phyloP scores from a whole-genome alignment of 2,113 vertebrate species.

The Symphodus melops region DNA sequence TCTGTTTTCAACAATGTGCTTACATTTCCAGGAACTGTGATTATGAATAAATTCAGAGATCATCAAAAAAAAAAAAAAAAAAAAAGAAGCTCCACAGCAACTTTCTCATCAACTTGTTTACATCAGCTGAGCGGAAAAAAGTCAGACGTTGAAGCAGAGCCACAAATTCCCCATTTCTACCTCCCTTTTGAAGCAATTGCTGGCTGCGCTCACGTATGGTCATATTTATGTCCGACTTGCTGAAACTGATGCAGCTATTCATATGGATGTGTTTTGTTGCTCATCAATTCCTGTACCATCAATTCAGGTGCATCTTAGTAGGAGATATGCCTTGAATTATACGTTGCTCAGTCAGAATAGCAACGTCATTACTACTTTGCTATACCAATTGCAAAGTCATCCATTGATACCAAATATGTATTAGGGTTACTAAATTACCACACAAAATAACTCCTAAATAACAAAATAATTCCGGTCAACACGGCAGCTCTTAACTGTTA shows the following conservation, averaged over 20 bases:
- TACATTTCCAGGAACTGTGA: neutral
- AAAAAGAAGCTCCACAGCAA: neutral
- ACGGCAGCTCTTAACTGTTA: too few relatives aligned
- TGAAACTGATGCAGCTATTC: neutral
- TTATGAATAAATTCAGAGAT: neutral
- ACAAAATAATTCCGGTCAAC: too few relatives aligned
- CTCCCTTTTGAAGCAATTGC: neutral
- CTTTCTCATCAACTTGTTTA: constrained; percentile 4
- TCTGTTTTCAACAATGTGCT: neutral
- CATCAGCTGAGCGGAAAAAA: neutral
- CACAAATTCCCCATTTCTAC: too few relatives aligned
- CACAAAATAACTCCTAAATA: too few relatives aligned
- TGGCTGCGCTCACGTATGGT: neutral
- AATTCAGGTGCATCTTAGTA: too few relatives aligned
- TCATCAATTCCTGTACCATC: too few relatives aligned
- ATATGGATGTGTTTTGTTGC: too few relatives aligned
- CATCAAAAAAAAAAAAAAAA: neutral
- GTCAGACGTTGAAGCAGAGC: neutral
- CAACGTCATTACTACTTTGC: too few relatives aligned
- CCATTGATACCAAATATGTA: too few relatives aligned
- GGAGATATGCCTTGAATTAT: neutral
- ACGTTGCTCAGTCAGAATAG: too few relatives aligned
- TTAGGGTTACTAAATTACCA: too few relatives aligned
- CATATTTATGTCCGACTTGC: neutral
- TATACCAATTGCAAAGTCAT: too few relatives aligned